These are phyloP conservation scores for Anticlea derivata DNA, from an alignment of 2,888 invertebrate genomes.

Conservation along the genomic window DNA sequence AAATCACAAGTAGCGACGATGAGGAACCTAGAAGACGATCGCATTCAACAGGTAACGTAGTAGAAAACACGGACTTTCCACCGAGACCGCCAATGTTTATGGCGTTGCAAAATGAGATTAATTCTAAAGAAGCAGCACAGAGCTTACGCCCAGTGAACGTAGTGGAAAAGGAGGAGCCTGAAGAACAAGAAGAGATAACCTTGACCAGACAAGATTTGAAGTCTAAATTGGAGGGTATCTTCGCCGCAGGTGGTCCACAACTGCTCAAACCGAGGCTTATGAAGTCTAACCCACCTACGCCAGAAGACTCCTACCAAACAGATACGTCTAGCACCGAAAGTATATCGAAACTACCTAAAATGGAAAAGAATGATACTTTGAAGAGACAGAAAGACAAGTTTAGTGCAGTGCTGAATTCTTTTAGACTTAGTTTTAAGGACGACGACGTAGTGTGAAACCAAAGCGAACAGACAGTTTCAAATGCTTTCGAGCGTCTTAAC, in stretches of 20 bases:
- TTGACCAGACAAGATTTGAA: conserved; percentile 70
- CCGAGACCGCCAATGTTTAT: conserved; percentile 56
- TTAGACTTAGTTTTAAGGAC: conserved; percentile 67
- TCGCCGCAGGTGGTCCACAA: conserved; percentile 64
- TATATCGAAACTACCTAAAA: conserved; percentile 62
- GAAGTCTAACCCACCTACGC: conserved; percentile 68
- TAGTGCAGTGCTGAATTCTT: conserved; percentile 72
- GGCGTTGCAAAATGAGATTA: conserved; percentile 69
- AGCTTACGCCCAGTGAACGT: conserved; percentile 54
- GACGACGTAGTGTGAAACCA: conserved; percentile 59
- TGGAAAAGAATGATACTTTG: conserved; percentile 75
- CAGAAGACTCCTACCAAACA: conserved; percentile 65
- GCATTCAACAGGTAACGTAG: conserved; percentile 65
- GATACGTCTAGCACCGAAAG: conserved; percentile 66
- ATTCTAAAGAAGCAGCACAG: conserved; percentile 51
- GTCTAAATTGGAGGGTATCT: conserved; percentile 70
- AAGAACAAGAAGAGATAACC: conserved; percentile 50
- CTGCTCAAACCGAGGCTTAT: conserved; percentile 60
- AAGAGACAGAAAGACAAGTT: conserved; percentile 73
- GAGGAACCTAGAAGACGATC: conserved; percentile 64
- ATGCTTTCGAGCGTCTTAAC: conserved; percentile 46
- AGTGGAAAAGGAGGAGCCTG: conserved; percentile 42
- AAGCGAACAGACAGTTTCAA: conserved; percentile 6
- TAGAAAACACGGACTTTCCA: conserved; percentile 50
- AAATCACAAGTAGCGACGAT: conserved; percentile 55